A percentile compares a stretch with the other conserved stretches of the same genome.
phyloP scores from a whole-genome alignment of 2,888 invertebrate species.

The Idaea dimidiata region DNA sequence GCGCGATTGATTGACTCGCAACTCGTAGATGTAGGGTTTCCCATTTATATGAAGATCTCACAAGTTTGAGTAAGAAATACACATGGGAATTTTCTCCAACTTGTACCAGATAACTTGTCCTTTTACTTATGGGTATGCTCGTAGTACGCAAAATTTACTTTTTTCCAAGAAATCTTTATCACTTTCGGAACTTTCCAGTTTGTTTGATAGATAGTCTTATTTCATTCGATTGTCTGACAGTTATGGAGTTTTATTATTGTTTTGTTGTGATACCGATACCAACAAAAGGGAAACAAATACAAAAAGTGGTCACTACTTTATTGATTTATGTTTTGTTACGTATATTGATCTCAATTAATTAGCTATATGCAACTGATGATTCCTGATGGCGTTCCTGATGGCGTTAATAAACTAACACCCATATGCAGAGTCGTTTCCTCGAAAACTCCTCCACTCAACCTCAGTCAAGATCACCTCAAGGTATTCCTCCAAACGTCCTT shows the following conservation, averaged over 20 bases:
- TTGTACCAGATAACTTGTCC: constrained; percentile 28
- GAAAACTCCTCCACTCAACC: too few relatives aligned
- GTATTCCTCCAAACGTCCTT: too few relatives aligned
- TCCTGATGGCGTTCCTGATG: too few relatives aligned
- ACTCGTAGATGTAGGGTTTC: constrained; percentile 57
- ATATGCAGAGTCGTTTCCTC: too few relatives aligned
- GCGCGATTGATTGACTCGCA: constrained; percentile 64
- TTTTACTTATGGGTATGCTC: constrained; percentile 23
- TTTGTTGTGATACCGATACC: constrained; percentile 13
- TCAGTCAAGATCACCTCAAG: too few relatives aligned
- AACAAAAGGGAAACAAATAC: neutral
- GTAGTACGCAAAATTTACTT: constrained; percentile 27
- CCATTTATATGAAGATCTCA: constrained; percentile 69
- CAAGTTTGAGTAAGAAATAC: constrained; percentile 44
- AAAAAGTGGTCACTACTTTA: too few relatives aligned
- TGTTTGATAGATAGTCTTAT: constrained; percentile 10
- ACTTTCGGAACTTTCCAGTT: constrained; percentile 12
- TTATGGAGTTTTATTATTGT: constrained; percentile 10
- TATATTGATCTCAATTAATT: too few relatives aligned
- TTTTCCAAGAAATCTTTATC: constrained; percentile 10
- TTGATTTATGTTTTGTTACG: too few relatives aligned
- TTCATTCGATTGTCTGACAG: constrained; percentile 12
- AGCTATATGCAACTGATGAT: too few relatives aligned
- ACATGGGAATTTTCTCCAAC: constrained; percentile 34
- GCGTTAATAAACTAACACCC: too few relatives aligned